These are phyloP conservation scores for Agapornis canus DNA, from an alignment of 2,797 vertebrate genomes.

Conservation along the genomic window DNA sequence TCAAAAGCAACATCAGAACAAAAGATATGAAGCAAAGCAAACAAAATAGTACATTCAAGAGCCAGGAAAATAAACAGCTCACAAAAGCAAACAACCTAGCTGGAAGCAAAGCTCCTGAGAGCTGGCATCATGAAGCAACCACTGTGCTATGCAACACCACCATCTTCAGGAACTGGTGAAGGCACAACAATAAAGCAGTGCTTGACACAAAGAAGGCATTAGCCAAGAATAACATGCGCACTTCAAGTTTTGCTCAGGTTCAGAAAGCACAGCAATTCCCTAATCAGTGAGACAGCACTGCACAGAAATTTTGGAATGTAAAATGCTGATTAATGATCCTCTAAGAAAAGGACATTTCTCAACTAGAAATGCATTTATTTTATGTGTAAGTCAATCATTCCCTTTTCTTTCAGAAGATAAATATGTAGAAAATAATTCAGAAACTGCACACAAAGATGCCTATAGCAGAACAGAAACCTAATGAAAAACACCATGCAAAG, in stretches of 20 bases:
- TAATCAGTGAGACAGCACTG: neutral
- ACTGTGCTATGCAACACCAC: slow-evolving; percentile 42
- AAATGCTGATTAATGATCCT: neutral
- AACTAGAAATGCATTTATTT: neutral
- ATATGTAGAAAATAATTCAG: neutral
- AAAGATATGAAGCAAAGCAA: neutral
- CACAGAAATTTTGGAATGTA: neutral
- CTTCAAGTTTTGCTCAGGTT: neutral
- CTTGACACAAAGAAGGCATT: neutral
- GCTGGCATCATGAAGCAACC: neutral
- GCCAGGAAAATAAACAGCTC: neutral
- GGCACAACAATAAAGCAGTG: neutral
- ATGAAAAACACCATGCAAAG: neutral
- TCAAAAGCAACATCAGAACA: slow-evolving; percentile 41
- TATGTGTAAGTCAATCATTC: neutral
- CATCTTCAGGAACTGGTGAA: slow-evolving; percentile 51
- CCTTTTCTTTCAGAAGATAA: neutral
- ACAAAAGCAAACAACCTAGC: slow-evolving; percentile 37
- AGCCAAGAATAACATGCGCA: neutral
- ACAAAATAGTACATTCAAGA: slow-evolving; percentile 1
- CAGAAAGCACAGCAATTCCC: neutral
- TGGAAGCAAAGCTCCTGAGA: neutral
- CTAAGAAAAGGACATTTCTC: neutral
- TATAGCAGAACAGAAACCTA: neutral
- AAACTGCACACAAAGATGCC: neutral